Conservation (phyloP, 2,888 invertebrate genomes). For the Drosophila demipolita region DNA sequence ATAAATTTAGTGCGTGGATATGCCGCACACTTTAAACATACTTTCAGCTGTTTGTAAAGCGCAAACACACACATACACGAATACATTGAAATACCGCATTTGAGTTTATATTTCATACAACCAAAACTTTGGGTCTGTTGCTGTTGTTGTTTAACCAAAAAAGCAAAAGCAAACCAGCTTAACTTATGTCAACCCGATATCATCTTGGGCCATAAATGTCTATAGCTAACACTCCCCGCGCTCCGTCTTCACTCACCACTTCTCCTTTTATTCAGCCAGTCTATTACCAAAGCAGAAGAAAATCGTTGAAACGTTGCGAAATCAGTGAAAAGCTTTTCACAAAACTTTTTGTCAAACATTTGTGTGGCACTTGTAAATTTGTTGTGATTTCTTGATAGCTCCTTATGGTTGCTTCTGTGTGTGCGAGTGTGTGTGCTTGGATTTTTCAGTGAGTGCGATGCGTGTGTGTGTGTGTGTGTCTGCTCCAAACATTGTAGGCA, state of each 20-base stretch:
- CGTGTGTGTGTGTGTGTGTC: slow-evolving; percentile 14
- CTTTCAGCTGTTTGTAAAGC: slow-evolving; percentile 56
- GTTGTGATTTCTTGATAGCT: slow-evolving; percentile 81
- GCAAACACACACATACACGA: slow-evolving; percentile 19
- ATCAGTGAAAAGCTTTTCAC: slow-evolving; percentile 76
- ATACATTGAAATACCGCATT: slow-evolving; percentile 16
- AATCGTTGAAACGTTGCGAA: slow-evolving; percentile 77
- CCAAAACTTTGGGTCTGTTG: slow-evolving; percentile 31
- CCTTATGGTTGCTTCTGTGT: slow-evolving; percentile 52
- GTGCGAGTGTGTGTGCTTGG: slow-evolving; percentile 1
- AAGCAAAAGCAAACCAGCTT: slow-evolving; percentile 75
- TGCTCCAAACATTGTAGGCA: slow-evolving; percentile 28
- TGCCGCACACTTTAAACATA: slow-evolving; percentile 64
- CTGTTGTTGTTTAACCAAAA: slow-evolving; percentile 57
- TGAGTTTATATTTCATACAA: slow-evolving; percentile 45
- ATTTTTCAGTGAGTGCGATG: not conserved
- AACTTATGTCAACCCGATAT: slow-evolving; percentile 80
- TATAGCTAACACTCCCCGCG: slow-evolving; percentile 40
- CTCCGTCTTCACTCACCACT: not conserved
- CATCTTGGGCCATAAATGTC: slow-evolving; percentile 77
- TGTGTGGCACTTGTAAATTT: slow-evolving; percentile 79
- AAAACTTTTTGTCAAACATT: slow-evolving; percentile 81
- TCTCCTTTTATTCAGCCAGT: slow-evolving; percentile 18
- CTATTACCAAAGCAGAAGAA: slow-evolving; percentile 52
- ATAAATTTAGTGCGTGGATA: slow-evolving; percentile 59